A percentile compares a stretch with the other conserved stretches of the same genome.
phyloP scores from a whole-genome alignment of 1,140 invertebrate species.

The Sesamia nonagrioides region DNA sequence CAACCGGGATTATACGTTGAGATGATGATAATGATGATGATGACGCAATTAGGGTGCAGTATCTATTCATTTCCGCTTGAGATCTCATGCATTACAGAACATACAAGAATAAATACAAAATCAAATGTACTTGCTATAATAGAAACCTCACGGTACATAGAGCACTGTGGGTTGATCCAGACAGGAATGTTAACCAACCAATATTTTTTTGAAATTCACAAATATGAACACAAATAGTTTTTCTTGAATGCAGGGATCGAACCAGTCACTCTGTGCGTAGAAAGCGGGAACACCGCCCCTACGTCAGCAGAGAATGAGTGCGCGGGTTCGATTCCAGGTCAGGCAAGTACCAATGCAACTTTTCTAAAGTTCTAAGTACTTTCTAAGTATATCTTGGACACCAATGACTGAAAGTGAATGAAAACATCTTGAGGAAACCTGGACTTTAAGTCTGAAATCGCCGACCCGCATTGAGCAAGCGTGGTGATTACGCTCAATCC shows the following conservation, averaged over 20 bases:
- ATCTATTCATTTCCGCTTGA: constrained; percentile 69
- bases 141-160: constrained; percentile 9
- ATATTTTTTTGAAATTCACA: constrained; percentile 4
- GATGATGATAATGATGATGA: too few species aligned
- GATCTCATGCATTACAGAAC: constrained; percentile 58
- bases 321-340: too few species aligned
- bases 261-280: neutral
- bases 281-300: neutral
- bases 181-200: constrained; percentile 7
- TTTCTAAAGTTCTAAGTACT: too few species aligned
- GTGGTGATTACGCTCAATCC: too few species aligned
- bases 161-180: constrained; percentile 8
- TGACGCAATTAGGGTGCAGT: too few species aligned
- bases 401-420: too few species aligned
- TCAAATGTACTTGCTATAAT: constrained; percentile 72
- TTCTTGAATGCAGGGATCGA: neutral
- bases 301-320: neutral
- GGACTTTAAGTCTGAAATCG: too few species aligned
- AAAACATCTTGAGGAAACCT: too few species aligned
- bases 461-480: too few species aligned
- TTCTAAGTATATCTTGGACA: too few species aligned
- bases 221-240: neutral
- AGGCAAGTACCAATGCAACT: too few species aligned
- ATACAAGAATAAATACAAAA: constrained; percentile 69
- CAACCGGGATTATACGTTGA: too few species aligned